phyloP scores from a whole-genome alignment of 2,888 invertebrate genomes.

The Lepidochrysops patricia region DNA sequence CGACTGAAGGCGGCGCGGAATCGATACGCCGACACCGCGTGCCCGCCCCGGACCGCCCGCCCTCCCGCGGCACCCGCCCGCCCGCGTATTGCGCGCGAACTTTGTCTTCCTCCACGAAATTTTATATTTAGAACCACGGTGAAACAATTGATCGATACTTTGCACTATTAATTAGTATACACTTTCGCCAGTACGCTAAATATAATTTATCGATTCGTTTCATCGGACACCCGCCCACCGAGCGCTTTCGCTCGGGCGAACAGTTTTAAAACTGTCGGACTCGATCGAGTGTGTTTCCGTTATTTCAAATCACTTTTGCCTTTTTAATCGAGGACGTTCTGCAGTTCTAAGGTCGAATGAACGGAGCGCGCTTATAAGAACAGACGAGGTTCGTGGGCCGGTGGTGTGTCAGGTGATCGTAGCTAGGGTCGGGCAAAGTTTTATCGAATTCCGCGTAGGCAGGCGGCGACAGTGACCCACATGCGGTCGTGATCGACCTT shows the following conservation, averaged over 20 bases:
- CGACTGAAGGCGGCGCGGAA: slow-evolving; percentile 70
- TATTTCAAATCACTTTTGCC: not conserved
- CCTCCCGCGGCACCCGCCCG: slow-evolving; percentile 49
- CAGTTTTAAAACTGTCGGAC: not conserved
- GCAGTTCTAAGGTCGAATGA: not conserved
- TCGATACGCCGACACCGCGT: slow-evolving; percentile 63
- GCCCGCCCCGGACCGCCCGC: not conserved
- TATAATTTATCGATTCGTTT: slow-evolving; percentile 12
- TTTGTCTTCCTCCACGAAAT: slow-evolving; percentile 71
- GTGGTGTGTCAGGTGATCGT: slow-evolving; percentile 7
- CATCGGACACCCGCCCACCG: not conserved
- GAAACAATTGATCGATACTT: slow-evolving; percentile 73
- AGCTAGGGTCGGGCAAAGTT: slow-evolving; percentile 46
- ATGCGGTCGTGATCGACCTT: slow-evolving; percentile 27
- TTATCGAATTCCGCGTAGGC: slow-evolving; percentile 66
- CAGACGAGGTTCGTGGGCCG: not conserved
- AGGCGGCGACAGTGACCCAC: slow-evolving; percentile 60
- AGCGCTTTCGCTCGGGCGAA: not conserved
- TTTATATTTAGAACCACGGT: slow-evolving; percentile 74
- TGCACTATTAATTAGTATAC: slow-evolving; percentile 65
- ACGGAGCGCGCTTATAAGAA: not conserved
- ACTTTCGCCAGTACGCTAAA: slow-evolving; percentile 44
- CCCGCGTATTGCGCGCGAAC: slow-evolving; percentile 73
- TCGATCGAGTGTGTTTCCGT: not conserved
- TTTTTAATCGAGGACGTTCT: not conserved